phyloP scores from a whole-genome alignment of 2,888 invertebrate species.

The Melanostoma scalare region DNA sequence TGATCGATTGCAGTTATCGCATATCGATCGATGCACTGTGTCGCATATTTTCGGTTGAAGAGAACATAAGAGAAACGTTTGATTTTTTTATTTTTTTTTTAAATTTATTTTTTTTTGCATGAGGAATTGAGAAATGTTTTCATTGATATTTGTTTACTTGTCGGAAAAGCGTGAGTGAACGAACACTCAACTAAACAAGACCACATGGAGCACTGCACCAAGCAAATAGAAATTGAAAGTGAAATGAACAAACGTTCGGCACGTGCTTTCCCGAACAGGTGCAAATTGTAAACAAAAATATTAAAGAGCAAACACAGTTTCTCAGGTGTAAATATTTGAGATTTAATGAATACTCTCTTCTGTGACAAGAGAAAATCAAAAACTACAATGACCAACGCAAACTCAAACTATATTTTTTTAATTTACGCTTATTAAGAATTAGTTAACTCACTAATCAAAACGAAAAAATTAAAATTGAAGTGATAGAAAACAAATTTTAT shows the following conservation, averaged over 20 bases:
- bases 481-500: too few relatives aligned
- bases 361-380: too few relatives aligned
- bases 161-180: slow-evolving; percentile 40
- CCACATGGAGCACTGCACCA: too few relatives aligned
- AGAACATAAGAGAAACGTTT: slow-evolving; percentile 28
- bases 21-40: slow-evolving; percentile 6
- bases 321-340: slow-evolving; percentile 57
- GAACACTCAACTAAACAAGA: slow-evolving; percentile 14
- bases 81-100: slow-evolving; percentile 23
- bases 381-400: too few relatives aligned
- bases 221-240: too few relatives aligned
- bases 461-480: too few relatives aligned
- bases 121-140: slow-evolving; percentile 22
- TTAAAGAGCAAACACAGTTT: slow-evolving; percentile 44
- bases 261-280: slow-evolving; percentile 49
- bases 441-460: too few relatives aligned
- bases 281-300: slow-evolving; percentile 57
- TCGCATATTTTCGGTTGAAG: not conserved
- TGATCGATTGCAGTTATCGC: slow-evolving; percentile 63
- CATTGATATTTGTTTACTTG: slow-evolving; percentile 1
- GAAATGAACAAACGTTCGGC: not conserved
- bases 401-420: too few relatives aligned
- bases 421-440: too few relatives aligned
- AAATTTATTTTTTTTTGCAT: slow-evolving; percentile 45
- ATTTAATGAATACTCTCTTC: too few relatives aligned